These are phyloP conservation scores for Formica exsecta DNA, from an alignment of 1,140 invertebrate genomes.

Conservation along the genomic window DNA sequence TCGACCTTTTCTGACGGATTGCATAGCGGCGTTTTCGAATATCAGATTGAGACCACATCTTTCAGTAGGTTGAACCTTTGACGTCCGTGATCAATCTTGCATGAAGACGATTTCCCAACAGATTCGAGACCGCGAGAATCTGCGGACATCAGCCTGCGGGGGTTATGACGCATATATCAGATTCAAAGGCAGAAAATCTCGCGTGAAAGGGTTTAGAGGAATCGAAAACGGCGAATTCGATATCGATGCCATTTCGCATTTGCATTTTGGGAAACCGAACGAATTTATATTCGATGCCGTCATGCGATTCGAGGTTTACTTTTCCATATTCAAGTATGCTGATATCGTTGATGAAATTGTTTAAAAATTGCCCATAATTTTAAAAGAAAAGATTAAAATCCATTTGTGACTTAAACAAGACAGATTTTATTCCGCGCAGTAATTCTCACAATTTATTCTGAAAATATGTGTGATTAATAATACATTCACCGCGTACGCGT, in stretches of 20 bases:
- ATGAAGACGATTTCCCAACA: slow-evolving; percentile 51
- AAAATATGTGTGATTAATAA: background rate
- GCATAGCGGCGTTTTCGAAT: slow-evolving; percentile 63
- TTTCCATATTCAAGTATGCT: slow-evolving; percentile 56
- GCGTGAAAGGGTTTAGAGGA: slow-evolving; percentile 59
- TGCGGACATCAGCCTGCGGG: slow-evolving; percentile 62
- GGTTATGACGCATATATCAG: slow-evolving; percentile 38
- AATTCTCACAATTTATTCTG: background rate
- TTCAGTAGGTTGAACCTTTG: slow-evolving; percentile 45
- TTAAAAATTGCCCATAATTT: slow-evolving; percentile 44
- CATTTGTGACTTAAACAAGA: background rate
- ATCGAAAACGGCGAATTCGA: slow-evolving; percentile 75
- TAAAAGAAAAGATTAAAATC: background rate
- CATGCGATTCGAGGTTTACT: slow-evolving; percentile 42
- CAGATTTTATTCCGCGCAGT: background rate
- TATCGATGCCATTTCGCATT: slow-evolving; percentile 67
- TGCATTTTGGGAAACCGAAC: slow-evolving; percentile 57
- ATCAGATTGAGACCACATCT: slow-evolving; percentile 62
- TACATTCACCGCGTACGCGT: background rate
- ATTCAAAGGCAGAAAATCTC: slow-evolving; percentile 43
- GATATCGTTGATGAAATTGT: slow-evolving; percentile 26
- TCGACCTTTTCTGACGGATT: slow-evolving; percentile 62
- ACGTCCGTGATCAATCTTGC: slow-evolving; percentile 67
- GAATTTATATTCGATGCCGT: slow-evolving; percentile 58
- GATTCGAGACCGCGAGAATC: slow-evolving; percentile 65